phyloP scores from a whole-genome alignment of 2,888 invertebrate genomes.

The Carcina quercana region DNA sequence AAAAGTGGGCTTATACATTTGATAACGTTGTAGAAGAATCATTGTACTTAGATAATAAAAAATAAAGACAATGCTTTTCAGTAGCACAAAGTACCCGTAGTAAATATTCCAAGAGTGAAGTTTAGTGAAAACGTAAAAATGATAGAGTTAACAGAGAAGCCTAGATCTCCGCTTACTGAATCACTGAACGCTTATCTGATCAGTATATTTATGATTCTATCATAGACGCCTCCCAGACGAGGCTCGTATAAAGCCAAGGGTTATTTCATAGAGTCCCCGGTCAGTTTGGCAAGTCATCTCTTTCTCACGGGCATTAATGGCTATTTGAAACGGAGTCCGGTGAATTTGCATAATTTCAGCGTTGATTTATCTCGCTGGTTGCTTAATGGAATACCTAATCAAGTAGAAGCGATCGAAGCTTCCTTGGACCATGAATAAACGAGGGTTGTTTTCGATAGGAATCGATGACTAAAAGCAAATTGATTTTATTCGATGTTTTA shows the following conservation, averaged over 20 bases:
- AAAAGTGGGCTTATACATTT: no score
- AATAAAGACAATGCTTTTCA: no score
- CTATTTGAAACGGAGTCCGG: slow-evolving; percentile 45
- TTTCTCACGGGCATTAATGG: slow-evolving; percentile 53
- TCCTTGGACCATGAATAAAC: slow-evolving; percentile 10
- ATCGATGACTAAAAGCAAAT: slow-evolving; percentile 5
- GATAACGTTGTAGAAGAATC: no score
- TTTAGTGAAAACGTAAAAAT: no score
- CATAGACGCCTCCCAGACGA: slow-evolving; percentile 5
- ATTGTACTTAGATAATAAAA: no score
- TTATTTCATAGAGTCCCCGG: slow-evolving; percentile 20
- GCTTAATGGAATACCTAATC: slow-evolving; percentile 36
- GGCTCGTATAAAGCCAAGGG: slow-evolving; percentile 26
- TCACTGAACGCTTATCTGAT: no score
- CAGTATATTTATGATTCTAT: no score
- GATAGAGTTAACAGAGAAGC: no score
- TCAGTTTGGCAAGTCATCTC: slow-evolving; percentile 32
- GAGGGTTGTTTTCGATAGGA: slow-evolving; percentile 7
- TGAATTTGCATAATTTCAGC: slow-evolving; percentile 49
- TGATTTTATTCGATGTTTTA: slow-evolving; percentile 17
- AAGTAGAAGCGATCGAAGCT: slow-evolving; percentile 25
- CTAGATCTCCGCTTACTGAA: no score
- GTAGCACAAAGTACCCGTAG: no score
- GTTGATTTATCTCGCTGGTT: slow-evolving; percentile 36
- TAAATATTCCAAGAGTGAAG: no score